Percentiles rank a stretch among this genome's conserved stretches.
These are phyloP conservation scores for Haliaeetus leucogaster DNA, from an alignment of 2,113 vertebrate genomes.

Conservation along the genomic window DNA sequence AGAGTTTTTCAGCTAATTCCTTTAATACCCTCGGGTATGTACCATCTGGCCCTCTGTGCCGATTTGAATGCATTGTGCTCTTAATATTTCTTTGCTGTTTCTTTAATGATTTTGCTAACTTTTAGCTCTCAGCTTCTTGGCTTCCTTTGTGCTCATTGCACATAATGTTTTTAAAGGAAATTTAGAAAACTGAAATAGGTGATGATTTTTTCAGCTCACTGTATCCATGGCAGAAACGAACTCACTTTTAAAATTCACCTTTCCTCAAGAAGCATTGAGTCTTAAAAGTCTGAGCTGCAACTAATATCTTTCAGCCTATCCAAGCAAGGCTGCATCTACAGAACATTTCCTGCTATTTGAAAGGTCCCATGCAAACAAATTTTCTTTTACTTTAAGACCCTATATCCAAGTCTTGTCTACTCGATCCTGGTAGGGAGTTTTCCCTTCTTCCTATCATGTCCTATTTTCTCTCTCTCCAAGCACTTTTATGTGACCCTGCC, in stretches of 20 bases:
- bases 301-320: not conserved
- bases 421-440: not conserved
- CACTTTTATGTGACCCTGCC: not conserved
- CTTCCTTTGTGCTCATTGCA: not conserved
- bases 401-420: not conserved
- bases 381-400: not conserved
- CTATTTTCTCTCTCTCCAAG: not conserved
- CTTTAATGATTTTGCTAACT: slow-evolving; percentile 36
- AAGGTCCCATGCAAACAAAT: not conserved
- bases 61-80: slow-evolving; percentile 12
- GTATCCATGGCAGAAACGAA: not conserved
- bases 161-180: not conserved
- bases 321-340: not conserved
- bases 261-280: not conserved
- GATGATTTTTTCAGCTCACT: not conserved
- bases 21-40: slow-evolving; percentile 57
- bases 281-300: not conserved
- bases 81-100: slow-evolving; percentile 33
- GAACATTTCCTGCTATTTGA: not conserved
- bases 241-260: not conserved
- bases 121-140: not conserved
- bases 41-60: slow-evolving; percentile 57
- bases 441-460: not conserved
- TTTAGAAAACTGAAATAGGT: not conserved
- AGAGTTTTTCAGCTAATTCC: slow-evolving; percentile 68